phyloP scores from a whole-genome alignment of 2,888 invertebrate species.

The Chrysolina oricalcia region DNA sequence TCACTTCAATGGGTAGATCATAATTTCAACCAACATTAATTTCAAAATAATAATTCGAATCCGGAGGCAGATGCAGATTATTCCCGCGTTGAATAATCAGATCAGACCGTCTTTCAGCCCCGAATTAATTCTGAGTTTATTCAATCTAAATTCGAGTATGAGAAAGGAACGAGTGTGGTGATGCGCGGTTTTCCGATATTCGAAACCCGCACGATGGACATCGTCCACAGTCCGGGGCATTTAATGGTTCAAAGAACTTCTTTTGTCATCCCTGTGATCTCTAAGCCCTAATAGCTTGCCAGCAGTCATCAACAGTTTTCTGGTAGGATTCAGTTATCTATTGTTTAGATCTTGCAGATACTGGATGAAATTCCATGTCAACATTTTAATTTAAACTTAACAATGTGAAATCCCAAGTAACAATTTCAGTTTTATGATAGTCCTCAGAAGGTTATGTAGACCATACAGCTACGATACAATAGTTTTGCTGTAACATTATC shows the following conservation, averaged over 20 bases:
- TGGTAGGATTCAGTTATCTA: neutral
- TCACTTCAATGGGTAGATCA: too few species aligned
- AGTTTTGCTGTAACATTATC: too few species aligned
- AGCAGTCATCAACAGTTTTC: slow-evolving; percentile 56
- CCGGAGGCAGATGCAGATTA: too few species aligned
- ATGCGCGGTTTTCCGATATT: slow-evolving; percentile 40
- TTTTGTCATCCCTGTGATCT: slow-evolving; percentile 62
- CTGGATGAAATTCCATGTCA: too few species aligned
- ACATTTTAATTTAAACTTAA: too few species aligned
- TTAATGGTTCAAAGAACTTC: slow-evolving; percentile 65
- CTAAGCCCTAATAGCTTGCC: slow-evolving; percentile 63
- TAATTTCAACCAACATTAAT: too few species aligned
- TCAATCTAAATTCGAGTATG: slow-evolving; percentile 39
- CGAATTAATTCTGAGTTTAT: slow-evolving; percentile 40
- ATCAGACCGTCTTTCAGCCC: slow-evolving; percentile 25
- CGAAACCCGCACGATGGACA: slow-evolving; percentile 61
- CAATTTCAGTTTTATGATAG: too few species aligned
- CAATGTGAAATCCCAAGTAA: too few species aligned
- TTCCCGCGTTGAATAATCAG: neutral
- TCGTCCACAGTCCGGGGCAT: slow-evolving; percentile 59
- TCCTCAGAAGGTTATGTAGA: too few species aligned
- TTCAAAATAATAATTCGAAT: too few species aligned
- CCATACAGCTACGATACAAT: too few species aligned
- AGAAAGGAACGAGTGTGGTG: slow-evolving; percentile 26
- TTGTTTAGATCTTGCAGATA: neutral